Evolutionary conservation across 2,888 invertebrate genomes (phyloP).

Genomic region (Oscheius sp.): DNA sequence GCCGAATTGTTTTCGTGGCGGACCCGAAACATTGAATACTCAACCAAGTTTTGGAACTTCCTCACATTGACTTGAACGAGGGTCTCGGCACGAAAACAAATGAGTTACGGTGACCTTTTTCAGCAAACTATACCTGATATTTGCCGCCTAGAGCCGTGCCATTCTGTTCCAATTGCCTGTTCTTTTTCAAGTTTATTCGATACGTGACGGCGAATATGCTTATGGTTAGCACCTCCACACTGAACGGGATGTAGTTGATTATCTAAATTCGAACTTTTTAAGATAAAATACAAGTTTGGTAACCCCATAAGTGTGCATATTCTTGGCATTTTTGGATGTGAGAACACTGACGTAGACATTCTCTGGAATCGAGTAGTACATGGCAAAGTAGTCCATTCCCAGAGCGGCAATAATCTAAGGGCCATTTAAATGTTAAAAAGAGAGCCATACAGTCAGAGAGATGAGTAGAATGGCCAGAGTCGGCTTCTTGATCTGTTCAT

Average conservation of each 20-base stretch:
- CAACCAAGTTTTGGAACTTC: no score
- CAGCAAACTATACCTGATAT: neutral
- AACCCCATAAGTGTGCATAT: neutral
- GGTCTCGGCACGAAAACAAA: no score
- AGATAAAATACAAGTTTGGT: no score
- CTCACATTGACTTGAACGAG: no score
- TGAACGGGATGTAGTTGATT: neutral
- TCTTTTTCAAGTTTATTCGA: neutral
- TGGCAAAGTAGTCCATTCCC: neutral
- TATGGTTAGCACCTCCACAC: neutral
- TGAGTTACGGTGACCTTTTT: neutral
- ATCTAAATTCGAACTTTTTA: neutral
- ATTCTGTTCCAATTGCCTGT: neutral
- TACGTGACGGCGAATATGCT: neutral
- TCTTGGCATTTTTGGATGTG: slow-evolving; percentile 2
- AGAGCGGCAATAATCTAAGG: no score
- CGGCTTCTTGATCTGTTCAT: neutral
- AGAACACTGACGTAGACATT: neutral
- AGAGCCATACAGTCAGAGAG: neutral
- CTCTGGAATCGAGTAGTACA: neutral
- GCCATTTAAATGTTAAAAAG: no score
- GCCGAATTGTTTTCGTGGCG: no score
- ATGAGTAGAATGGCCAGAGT: neutral
- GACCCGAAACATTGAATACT: no score
- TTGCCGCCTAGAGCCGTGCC: neutral